Conservation (phyloP, 2,113 vertebrate species). For the Pseudorectes ferrugineus region DNA sequence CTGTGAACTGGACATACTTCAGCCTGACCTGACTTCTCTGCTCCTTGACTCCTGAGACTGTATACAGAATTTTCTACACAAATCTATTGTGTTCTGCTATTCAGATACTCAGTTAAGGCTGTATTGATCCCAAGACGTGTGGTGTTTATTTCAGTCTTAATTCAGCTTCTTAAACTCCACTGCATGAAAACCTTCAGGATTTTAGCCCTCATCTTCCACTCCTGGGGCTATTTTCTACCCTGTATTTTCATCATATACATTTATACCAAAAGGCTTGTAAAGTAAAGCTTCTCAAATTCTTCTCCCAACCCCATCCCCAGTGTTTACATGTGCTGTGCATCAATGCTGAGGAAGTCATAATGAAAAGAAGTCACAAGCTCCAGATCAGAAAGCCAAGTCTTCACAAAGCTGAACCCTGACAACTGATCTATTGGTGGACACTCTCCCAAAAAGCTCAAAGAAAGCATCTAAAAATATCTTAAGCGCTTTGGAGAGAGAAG, state of each 20-base stretch:
- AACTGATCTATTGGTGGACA: not conserved
- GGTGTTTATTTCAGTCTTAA: not conserved
- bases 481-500: not conserved
- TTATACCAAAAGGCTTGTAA: not conserved
- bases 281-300: not conserved
- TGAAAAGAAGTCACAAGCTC: not conserved
- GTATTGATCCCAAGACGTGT: not conserved
- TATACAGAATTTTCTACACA: not conserved
- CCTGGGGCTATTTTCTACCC: not conserved
- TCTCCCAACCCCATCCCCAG: not conserved
- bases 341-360: not conserved
- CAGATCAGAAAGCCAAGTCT: not conserved
- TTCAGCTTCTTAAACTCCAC: not conserved
- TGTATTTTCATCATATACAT: not conserved
- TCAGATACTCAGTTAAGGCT: not conserved
- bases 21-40: not conserved
- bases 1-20: not conserved
- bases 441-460: not conserved
- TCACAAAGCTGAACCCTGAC: not conserved
- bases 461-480: not conserved
- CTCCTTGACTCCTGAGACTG: not conserved
- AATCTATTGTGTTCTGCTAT: not conserved
- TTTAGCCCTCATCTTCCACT: not conserved
- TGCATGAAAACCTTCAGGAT: not conserved
- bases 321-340: not conserved